These are phyloP conservation scores for Cottus gobio DNA, from an alignment of 2,113 vertebrate species.

Conservation along the genomic window DNA sequence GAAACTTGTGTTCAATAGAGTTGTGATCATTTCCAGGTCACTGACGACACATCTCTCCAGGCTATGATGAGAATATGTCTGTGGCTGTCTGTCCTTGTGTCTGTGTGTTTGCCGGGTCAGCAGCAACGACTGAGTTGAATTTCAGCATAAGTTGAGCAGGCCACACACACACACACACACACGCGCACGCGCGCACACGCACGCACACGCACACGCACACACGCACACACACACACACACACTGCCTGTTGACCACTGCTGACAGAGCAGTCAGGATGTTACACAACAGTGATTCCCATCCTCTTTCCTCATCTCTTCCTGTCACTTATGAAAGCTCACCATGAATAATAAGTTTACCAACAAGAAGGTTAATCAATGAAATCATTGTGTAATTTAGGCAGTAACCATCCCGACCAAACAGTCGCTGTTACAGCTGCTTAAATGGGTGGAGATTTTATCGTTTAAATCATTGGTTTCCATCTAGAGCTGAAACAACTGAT, in stretches of 20 bases:
- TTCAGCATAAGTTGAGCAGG: slow-evolving; percentile 7
- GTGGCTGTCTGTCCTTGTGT: slow-evolving; percentile 23
- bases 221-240: not conserved
- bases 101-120: slow-evolving; percentile 29
- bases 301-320: slow-evolving; percentile 63
- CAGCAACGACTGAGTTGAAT: not conserved
- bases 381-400: not conserved
- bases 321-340: slow-evolving; percentile 49
- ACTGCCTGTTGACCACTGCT: too few species aligned
- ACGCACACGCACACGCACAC: slow-evolving; percentile 10
- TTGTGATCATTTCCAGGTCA: slow-evolving; percentile 73
- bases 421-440: not conserved
- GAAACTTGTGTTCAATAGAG: slow-evolving; percentile 66
- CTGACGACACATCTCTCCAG: slow-evolving; percentile 47
- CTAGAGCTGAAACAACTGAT: not conserved
- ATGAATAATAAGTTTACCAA: slow-evolving; percentile 11
- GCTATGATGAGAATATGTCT: slow-evolving; percentile 34
- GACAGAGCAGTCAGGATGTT: slow-evolving; percentile 74
- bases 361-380: slow-evolving; percentile 12
- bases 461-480: not conserved
- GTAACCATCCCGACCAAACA: not conserved
- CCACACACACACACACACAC: slow-evolving; percentile 8
- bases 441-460: not conserved
- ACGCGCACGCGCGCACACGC: not conserved
- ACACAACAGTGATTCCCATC: slow-evolving; percentile 61